Conservation (phyloP, 1,140 invertebrate genomes). For the Steinernema feltiae region DNA sequence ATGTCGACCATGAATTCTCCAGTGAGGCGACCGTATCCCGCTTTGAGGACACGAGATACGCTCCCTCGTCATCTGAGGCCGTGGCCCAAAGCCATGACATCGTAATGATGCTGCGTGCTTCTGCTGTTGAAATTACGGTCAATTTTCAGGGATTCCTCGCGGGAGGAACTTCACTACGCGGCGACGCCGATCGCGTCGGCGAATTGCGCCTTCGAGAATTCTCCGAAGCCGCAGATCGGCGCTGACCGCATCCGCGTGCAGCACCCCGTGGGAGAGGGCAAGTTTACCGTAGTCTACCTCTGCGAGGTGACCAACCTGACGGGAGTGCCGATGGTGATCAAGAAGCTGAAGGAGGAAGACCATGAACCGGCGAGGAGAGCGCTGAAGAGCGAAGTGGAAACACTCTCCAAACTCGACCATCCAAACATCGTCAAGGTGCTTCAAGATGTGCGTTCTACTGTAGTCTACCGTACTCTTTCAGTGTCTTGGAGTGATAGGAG, state of each 20-base stretch:
- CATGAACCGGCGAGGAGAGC: constrained; percentile 66
- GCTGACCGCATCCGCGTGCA: constrained; percentile 6
- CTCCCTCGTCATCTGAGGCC: neutral
- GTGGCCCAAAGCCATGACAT: neutral
- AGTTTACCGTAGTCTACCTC: constrained; percentile 28
- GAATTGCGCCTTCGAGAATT: neutral
- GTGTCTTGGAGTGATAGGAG: constrained; percentile 71
- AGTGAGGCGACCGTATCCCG: neutral
- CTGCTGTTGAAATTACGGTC: neutral
- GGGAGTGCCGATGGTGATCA: constrained; percentile 1
- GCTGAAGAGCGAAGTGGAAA: constrained; percentile 79
- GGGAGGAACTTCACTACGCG: constrained; percentile 10
- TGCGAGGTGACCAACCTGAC: constrained; percentile 18
- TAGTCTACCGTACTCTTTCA: neutral
- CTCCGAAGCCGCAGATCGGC: neutral
- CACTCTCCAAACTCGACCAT: constrained; percentile 76
- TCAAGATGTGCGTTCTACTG: neutral
- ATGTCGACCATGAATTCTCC: neutral
- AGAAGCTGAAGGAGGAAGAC: constrained; percentile 33
- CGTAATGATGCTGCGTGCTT: neutral
- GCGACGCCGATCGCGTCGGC: neutral
- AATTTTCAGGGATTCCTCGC: constrained; percentile 6
- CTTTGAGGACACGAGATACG: neutral
- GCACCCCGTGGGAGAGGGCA: constrained; percentile 29
- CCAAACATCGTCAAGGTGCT: constrained; percentile 74